Base-by-base conservation (phyloP, 2,797 vertebrate genomes). In the Propithecus deckenii region DNA sequence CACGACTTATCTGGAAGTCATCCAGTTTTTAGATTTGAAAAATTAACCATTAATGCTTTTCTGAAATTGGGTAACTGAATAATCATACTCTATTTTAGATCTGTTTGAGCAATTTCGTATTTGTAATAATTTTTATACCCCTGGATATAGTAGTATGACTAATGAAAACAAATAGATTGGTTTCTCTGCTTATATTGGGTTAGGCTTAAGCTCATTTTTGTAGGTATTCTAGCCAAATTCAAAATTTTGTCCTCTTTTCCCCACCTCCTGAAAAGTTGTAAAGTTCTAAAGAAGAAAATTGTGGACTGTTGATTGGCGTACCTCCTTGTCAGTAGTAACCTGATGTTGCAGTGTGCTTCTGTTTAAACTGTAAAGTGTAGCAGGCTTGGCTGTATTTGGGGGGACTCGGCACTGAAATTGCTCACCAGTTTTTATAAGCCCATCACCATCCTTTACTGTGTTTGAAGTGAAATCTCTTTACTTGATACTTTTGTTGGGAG, bases 401-500 rank as follows among this genome's bases (percentile, higher is more conserved):
- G 96, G 97, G 98, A 97, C 98, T 97, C 98, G 96, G 97, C 91
- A 95, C 35, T 71, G 52, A 88, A 92, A 75, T 97, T 78, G 76
- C 52, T 96, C 61, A 96, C 96, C 99, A 99, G 97, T 93, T 99
- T 99, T 99, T 98, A 98, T 71, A 98, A 69, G 96, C 97, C 98
- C 95, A 87, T 88, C 97, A 90, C 94, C 97, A 81, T 97, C 97
- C 97, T 98, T 97, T 95, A 89, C 98, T 94, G 67, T 9, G 81
- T 96, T 97, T 86, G 97, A 97, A 1, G 96, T 83, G 98, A 97
- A 1, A 96, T 99, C 97, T 91, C 98, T 99, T 92, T 98, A 98
- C 94, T 41, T 98, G 97, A 97, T 99, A 98, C 98, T 99, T 98
- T 98, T 99, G 75, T 96, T 98, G 97, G 95, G 99, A 98, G 99